Base-by-base conservation (phyloP, 2,113 vertebrate species). In the Triplophysa siluroides region DNA sequence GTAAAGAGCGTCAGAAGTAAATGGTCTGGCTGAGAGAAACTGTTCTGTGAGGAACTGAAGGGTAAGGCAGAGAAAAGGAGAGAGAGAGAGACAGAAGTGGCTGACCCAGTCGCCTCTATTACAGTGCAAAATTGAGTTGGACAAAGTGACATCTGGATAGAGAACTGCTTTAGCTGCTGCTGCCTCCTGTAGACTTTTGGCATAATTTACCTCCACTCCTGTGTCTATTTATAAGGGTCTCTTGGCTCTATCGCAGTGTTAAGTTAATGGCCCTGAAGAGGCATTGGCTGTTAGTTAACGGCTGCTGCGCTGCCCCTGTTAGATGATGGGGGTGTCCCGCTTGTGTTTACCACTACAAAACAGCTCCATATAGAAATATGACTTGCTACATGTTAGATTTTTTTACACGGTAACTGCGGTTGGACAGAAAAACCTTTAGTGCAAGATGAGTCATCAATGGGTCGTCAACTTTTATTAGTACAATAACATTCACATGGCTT, bases 51-150 rank as follows among this genome's bases (percentile, higher is more conserved):
- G 81, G 60, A 79, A 80, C 26, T 76, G 82, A 82, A 69, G 78
- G 82, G 83, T 72, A 79, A 83, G 84, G 33, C 58, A 60, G 63
- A 64, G 62, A 23, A 61, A 45, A 50, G n/a, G n/a, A 58, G 65
- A 33, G 56, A 33, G 63, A 69, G 81, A 76, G 88, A 78, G 83
- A 68, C 12, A 67, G 72, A 64, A 67, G 80, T 60, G 81, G 86
- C 89, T 89, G 58, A 81, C 73, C 83, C 43, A 84, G 76, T 78
- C 65, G 76, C 83, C 91, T 93, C 90, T 88, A 92, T 93, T 92
- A 93, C 89, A 92, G 91, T 91, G 89, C 87, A 92, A 90, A 92
- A 93, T 93, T 90, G 91, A 93, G 89, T 91, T 85, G 68, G 91
- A 82, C 85, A 90, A 91, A 91, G 88, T 91, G 90, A 90, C 91